Evolutionary conservation across 2,888 invertebrate species (phyloP).

Genomic region (Melanotus villosus): DNA sequence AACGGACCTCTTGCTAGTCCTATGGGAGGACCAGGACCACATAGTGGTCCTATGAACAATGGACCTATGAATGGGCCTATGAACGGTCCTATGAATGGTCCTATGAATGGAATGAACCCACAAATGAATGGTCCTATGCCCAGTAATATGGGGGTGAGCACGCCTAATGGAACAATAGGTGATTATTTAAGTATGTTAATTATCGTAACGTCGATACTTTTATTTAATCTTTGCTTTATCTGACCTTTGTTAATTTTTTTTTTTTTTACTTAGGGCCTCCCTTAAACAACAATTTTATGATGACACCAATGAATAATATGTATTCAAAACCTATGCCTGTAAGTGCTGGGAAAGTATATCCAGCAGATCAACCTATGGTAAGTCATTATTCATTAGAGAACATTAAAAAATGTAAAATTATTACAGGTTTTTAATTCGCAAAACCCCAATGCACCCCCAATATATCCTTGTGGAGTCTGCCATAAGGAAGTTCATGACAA

Average conservation of each 20-base stretch:
- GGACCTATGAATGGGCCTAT: conserved; percentile 71
- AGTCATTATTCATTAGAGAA: background rate
- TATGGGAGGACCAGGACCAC: conserved; percentile 77
- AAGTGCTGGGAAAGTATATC: conserved; percentile 93
- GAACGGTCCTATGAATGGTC: conserved; percentile 65
- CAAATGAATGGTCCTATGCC: conserved; percentile 58
- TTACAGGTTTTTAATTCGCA: conserved; percentile 89
- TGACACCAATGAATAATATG: conserved; percentile 69
- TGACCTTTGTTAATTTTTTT: background rate
- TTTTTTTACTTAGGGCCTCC: conserved; percentile 65
- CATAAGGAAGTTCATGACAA: conserved; percentile 99
- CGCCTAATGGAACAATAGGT: conserved; percentile 61
- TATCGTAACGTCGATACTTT: background rate
- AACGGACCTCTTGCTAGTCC: conserved; percentile 77
- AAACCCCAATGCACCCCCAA: conserved; percentile 98
- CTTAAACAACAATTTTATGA: conserved; percentile 67
- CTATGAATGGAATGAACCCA: conserved; percentile 55
- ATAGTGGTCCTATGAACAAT: conserved; percentile 75
- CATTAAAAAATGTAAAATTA: too few relatives aligned
- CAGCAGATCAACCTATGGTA: conserved; percentile 94
- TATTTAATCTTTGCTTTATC: background rate
- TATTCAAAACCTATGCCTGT: conserved; percentile 93
- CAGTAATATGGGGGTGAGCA: conserved; percentile 55
- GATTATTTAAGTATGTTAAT: conserved; percentile 24
- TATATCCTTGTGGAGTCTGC: conserved; percentile 97